Conservation (phyloP, 2,888 invertebrate genomes). For the Chloroclysta siterata region DNA sequence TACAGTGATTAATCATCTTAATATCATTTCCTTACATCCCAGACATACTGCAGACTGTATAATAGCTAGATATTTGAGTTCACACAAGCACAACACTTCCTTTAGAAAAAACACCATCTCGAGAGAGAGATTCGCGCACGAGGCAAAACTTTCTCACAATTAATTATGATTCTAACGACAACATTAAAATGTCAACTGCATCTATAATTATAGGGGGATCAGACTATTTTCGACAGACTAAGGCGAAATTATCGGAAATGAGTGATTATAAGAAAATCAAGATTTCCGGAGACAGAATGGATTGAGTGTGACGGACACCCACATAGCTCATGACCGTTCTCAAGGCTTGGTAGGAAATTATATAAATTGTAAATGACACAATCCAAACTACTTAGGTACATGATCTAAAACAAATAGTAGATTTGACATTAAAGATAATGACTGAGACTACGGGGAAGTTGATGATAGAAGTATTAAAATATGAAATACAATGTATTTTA, state of each 20-base stretch:
- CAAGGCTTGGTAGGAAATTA: conserved; percentile 11
- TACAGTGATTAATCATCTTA: conserved; percentile 22
- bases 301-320: conserved; percentile 53
- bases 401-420: conserved; percentile 11
- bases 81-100: conserved; percentile 30
- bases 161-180: conserved; percentile 59
- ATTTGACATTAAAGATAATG: not conserved
- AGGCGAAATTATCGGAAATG: conserved; percentile 60
- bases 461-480: no score
- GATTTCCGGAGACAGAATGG: conserved; percentile 54
- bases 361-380: conserved; percentile 15
- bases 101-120: conserved; percentile 18
- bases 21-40: conserved; percentile 21
- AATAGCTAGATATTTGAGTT: conserved; percentile 23
- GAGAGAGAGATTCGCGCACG: conserved; percentile 27
- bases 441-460: not conserved
- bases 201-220: conserved; percentile 69
- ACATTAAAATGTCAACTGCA: conserved; percentile 49
- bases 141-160: conserved; percentile 62
- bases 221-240: conserved; percentile 52
- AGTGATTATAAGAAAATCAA: conserved; percentile 53
- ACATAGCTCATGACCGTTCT: conserved; percentile 28
- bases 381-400: not conserved
- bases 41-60: conserved; percentile 32
- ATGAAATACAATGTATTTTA: no score